Evolutionary conservation across 2,797 vertebrate genomes (phyloP), one percentile per base, ranked within the genome.

Genomic region (Helicolenus hilgendorfi): DNA sequence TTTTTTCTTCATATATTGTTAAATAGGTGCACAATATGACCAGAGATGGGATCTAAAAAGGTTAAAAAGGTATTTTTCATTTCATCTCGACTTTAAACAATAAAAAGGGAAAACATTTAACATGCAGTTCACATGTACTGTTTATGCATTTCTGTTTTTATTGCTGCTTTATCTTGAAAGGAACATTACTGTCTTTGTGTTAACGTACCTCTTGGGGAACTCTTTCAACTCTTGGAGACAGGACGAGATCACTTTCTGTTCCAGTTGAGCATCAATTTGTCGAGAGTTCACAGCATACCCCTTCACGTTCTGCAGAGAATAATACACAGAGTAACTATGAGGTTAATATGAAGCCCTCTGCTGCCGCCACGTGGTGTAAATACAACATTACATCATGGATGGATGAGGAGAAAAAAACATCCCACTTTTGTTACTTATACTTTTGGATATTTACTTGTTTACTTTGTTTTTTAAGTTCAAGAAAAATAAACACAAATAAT

Each of bases 181-280:
- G 8, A 56, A 41, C 38, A 15, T 1, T 41, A 14, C 38, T 41
- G 29, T 0, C 1, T 56, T 2, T 33, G 29, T 41, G 22, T 11
- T 27, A 0, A 70, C 45, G 77, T 68, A 99, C 99, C 97, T 96
- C 93, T 91, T 93, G 31, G 98, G 94, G 76, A 99, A 99, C 20
- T 91, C 74, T 0, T 90, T 94, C 24, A 99, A 82, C 79, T 98
- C 98, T 27, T 92, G 67, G 1, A 98, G 75, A 56, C 97, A 98
- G 78, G 95, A 90, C 24, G 71, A 83, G 36, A 96, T 83, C 14
- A 94, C 97, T 73, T 91, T 97, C 22, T 36, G 85, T 88, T 97
- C 96, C 93, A 99, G 92, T 22, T 96, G 87, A n/a, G 63, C 63
- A 15, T 98, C 98, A 62, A 99, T 97, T 0, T 0, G 31, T 15